These are phyloP conservation scores for Crotalus horridus DNA, from an alignment of 2,113 vertebrate genomes.

Conservation along the genomic window DNA sequence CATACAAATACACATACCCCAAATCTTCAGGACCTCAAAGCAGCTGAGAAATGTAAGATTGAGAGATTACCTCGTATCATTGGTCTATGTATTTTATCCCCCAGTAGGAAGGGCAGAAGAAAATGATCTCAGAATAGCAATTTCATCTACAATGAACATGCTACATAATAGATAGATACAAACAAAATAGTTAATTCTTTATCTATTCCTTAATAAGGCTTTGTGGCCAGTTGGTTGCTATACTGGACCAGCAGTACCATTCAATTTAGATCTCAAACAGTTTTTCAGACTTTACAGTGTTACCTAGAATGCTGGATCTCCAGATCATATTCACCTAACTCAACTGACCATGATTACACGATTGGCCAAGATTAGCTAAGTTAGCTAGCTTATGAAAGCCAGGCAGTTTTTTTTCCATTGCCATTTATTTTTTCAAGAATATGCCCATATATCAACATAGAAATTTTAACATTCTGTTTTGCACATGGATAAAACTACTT, in stretches of 20 bases:
- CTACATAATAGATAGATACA: background rate
- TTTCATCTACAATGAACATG: background rate
- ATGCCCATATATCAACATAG: background rate
- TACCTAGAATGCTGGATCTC: background rate
- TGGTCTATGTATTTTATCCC: background rate
- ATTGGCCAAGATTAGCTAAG: background rate
- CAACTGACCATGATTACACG: background rate
- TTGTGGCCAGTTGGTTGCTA: background rate
- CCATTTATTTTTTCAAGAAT: background rate
- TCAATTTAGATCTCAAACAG: background rate
- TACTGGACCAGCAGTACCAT: background rate
- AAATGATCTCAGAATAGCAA: background rate
- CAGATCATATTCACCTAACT: background rate
- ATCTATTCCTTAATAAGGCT: background rate
- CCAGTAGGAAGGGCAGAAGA: background rate
- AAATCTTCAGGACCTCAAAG: background rate
- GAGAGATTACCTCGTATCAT: background rate
- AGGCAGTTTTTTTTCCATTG: background rate
- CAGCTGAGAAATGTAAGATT: background rate
- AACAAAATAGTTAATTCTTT: background rate
- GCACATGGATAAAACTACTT: background rate
- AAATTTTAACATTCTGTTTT: background rate
- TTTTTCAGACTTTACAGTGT: background rate
- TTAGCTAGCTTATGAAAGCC: background rate
- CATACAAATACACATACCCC: background rate